Evolutionary conservation across 2,797 vertebrate species (phyloP), one percentile per base, ranked within the genome.

Genomic region (Austrolebias charrua): DNA sequence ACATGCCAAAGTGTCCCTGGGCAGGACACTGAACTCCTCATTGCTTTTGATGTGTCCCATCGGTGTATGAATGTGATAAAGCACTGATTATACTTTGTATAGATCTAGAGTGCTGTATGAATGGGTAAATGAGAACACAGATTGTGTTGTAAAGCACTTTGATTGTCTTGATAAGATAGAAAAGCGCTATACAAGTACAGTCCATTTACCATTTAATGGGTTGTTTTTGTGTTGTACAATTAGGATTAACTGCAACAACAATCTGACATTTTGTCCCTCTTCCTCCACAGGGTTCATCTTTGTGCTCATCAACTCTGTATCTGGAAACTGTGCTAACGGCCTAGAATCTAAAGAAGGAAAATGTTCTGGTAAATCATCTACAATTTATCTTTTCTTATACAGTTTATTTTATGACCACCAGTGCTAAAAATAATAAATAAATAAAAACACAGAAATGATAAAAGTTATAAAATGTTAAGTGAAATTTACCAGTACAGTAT

Each of bases 311-410:
- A 67, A 6, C 11, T 4, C 12, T 55, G 4, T 2, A 3, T 18
- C 0, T 0, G 0, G 0, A 0, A 9, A 3, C 0, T 65, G 40
- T 38, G 0, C 0, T 0, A 0, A 0, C 0, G 78, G 81, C 4
- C 19, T 0, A 1, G 0, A 0, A 0, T 6, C 1, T 33, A 0
- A 0, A 15, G 0, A 2, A 13, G 0, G 0, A 1, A 0, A 0
- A 0, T 89, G 86, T 35, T 0, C 0, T 6, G 87, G 88, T 90
- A 89, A 87, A 71, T 53, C 54, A 48, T 2, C 47, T 8, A 5
- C 9, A 5, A 43, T 28, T 24, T 20, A 11, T 28, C 15, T 10
- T 56, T 2, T 35, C 31, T 33, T 1, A 18, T n/a, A 48, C 9
- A 20, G 8, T 38, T 5, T 16, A 24, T 13, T 29, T 51, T 51